Base-by-base conservation (phyloP, 2,888 invertebrate genomes). In the Thereva nobilitata region DNA sequence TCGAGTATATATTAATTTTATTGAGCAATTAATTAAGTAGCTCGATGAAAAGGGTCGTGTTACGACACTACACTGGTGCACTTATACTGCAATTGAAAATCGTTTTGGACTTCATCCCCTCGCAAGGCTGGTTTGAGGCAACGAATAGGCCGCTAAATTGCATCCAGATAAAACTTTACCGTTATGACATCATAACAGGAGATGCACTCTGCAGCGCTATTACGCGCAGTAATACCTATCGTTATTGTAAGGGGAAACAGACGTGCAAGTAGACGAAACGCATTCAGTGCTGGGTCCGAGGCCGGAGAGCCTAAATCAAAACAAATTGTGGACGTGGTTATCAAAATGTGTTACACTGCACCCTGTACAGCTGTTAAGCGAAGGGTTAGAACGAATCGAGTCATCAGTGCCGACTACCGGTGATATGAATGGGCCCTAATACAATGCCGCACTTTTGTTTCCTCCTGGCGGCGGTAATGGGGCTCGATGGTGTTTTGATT, bases 1-100 rank as follows among this genome's bases (percentile, higher is more conserved):
- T 61, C 61, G 50, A 76, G 79, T 77, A 79, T 80, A 79, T 78
- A 78, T 79, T 80, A 66, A 66, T 66, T 66, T 66, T 66, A 66
- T 66, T 66, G 66, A 66, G 57, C 66, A 66, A 66, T 66, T 66
- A 66, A 66, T 66, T 66, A 47, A 66, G 66, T 56, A 50, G 49
- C 23, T 53, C 54, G 35, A 45, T 50, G 50, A 61, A 49, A 61
- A 41, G 59, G 61, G 61, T 61, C 61, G 50, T 61, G 61, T 61
- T 61, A 61, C 50, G 61, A 61, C 50, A 50, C 23, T 23, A 2
- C 23, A 23, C 23, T 61, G 50, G 50, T 34, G 50, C 49, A 50
- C 61, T 61, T 61, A 61, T 61, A 50, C 41, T 61, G 61, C 50
- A 61, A 61, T 61, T 61, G 61, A 49, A 40, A 50, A 61, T 12